Conservation (phyloP, 2,888 invertebrate species). For the Heliconius hortense region DNA sequence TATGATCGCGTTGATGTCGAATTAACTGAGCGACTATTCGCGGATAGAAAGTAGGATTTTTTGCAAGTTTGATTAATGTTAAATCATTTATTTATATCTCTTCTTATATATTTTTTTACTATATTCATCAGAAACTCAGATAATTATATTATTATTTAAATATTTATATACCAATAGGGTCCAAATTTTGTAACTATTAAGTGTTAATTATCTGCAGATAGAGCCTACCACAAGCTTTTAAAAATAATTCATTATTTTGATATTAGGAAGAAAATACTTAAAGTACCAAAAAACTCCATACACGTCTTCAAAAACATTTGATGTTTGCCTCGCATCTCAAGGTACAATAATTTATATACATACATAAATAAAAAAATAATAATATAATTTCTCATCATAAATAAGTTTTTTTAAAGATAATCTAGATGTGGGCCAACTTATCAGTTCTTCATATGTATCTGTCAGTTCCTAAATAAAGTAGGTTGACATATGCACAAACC, state of each 20-base stretch:
- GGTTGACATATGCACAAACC: conserved; percentile 16
- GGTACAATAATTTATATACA: neutral
- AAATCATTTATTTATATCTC: neutral
- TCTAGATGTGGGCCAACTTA: conserved; percentile 1
- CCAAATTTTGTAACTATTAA: neutral
- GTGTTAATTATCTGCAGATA: neutral
- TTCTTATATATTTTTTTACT: neutral
- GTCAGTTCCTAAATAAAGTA: conserved; percentile 12
- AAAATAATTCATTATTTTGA: neutral
- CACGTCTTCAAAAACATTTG: neutral
- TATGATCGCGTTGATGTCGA: conserved; percentile 35
- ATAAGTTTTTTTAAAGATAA: neutral
- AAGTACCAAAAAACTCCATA: neutral
- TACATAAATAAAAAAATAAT: neutral
- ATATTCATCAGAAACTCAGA: too few relatives aligned
- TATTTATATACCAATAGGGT: neutral
- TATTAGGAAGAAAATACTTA: neutral
- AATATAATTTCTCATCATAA: neutral
- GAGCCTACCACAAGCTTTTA: neutral
- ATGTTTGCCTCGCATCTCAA: neutral
- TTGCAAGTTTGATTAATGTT: neutral
- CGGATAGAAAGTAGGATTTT: neutral
- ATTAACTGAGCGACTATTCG: conserved; percentile 23
- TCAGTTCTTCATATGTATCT: neutral
- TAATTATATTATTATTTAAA: neutral